Conservation (phyloP, 2,797 vertebrate species). For the Sebastes jordani region DNA sequence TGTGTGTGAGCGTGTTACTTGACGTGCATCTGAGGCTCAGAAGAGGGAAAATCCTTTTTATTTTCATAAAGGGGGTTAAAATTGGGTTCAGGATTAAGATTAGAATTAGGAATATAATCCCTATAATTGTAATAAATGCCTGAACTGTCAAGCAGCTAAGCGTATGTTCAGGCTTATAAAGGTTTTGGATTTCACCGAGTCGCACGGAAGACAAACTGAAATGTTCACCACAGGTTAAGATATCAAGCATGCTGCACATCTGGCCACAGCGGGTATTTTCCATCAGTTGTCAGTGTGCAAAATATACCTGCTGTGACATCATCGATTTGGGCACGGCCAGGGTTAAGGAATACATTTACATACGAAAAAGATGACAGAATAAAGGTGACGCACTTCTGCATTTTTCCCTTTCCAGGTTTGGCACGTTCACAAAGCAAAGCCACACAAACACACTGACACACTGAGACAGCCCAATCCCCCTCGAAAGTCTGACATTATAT, state of each 20-base stretch:
- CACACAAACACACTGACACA: background rate
- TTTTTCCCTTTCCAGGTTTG: background rate
- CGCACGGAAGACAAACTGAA: background rate
- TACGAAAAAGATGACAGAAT: background rate
- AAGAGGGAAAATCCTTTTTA: background rate
- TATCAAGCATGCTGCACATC: background rate
- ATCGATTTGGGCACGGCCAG: background rate
- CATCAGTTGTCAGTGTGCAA: background rate
- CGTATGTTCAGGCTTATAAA: background rate
- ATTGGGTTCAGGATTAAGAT: background rate
- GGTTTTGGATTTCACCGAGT: background rate
- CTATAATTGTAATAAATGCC: background rate
- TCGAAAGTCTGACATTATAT: constrained; percentile 34
- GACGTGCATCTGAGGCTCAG: background rate
- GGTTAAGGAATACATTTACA: background rate
- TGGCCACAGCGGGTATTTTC: background rate
- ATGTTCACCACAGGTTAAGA: background rate
- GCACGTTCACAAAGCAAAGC: background rate
- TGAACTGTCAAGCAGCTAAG: background rate
- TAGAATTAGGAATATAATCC: background rate
- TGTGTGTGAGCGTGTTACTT: background rate
- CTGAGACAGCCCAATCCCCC: background rate
- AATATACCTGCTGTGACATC: background rate
- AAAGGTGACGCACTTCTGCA: background rate
- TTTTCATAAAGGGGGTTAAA: background rate